These are phyloP conservation scores for Proteles cristata DNA, from an alignment of 2,113 vertebrate species.

Conservation along the genomic window DNA sequence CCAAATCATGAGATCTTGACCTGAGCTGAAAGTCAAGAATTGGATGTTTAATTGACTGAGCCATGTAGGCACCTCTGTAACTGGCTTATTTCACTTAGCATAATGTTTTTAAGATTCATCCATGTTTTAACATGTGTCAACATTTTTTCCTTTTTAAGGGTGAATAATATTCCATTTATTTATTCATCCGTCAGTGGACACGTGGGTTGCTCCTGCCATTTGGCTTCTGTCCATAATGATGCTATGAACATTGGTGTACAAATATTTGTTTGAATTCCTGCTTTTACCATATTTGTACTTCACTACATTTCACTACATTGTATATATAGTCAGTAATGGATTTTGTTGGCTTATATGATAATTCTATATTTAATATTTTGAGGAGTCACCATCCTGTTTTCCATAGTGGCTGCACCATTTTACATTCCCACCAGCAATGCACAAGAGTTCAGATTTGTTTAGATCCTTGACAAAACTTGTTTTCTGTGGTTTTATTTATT, in stretches of 20 bases:
- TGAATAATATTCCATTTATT: not conserved
- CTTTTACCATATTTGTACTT: not conserved
- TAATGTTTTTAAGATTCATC: not conserved
- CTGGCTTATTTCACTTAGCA: not conserved
- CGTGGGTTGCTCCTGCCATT: not conserved
- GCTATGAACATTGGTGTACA: not conserved
- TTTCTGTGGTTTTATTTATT: not conserved
- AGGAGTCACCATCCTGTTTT: not conserved
- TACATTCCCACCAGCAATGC: not conserved
- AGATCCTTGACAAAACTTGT: not conserved
- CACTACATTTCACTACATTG: too few species aligned
- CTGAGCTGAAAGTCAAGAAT: too few species aligned
- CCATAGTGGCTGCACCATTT: not conserved
- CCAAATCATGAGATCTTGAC: too few species aligned
- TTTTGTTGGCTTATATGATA: not conserved
- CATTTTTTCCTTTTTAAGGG: not conserved
- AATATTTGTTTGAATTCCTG: not conserved
- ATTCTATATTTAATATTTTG: conserved; percentile 18
- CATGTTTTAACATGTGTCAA: not conserved
- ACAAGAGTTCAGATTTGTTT: not conserved
- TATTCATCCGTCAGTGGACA: not conserved
- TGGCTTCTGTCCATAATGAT: not conserved
- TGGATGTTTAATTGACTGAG: too few species aligned
- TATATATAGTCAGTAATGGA: not conserved
- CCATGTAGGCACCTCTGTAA: not conserved